Percentiles rank a stretch among this genome's conserved stretches.
phyloP scores from a whole-genome alignment of 2,113 vertebrate genomes.

The Ifrita kowaldi region DNA sequence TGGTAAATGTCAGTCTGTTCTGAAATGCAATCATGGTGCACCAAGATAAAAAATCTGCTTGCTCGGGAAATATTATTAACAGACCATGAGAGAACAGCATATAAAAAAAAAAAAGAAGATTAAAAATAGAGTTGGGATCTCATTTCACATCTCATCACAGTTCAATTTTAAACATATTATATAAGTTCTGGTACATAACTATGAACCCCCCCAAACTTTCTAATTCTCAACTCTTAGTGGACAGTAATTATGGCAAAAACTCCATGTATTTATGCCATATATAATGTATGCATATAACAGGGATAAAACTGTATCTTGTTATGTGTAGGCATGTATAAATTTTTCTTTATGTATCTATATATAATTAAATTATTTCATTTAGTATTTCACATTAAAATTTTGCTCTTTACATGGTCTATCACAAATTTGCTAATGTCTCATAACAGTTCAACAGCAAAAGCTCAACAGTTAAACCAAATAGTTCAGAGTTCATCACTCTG shows the following conservation, averaged over 20 bases:
- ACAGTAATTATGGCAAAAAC: background rate
- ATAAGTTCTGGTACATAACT: background rate
- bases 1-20: background rate
- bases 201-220: background rate
- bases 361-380: background rate
- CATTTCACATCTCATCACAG: background rate
- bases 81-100: background rate
- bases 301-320: background rate
- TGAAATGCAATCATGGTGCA: background rate
- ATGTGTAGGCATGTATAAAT: accelerated
- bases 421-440: background rate
- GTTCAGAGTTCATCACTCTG: background rate
- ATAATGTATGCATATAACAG: background rate
- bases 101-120: background rate
- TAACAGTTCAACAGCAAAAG: background rate
- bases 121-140: background rate
- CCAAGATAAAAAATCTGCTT: constrained; percentile 13
- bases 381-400: background rate
- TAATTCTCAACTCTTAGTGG: background rate
- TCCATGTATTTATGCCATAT: background rate
- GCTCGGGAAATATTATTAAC: background rate
- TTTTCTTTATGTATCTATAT: background rate
- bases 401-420: background rate
- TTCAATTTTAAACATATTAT: background rate
- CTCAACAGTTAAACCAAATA: background rate